Conservation (phyloP, 2,888 invertebrate genomes). For the Cetonia aurata region DNA sequence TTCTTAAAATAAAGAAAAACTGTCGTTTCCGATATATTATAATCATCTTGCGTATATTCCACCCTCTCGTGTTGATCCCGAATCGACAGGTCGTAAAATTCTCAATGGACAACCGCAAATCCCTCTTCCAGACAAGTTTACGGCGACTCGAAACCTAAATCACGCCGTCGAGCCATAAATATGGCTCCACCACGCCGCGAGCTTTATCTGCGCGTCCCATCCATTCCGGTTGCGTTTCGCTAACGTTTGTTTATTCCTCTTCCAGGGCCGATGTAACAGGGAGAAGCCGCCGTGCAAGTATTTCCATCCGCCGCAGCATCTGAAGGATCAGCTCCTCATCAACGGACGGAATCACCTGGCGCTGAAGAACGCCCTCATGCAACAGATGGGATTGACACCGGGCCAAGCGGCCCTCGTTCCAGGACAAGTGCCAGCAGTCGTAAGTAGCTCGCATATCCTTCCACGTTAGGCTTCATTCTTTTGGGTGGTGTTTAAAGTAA, state of each 20-base stretch:
- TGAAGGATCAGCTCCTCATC: conserved; percentile 99
- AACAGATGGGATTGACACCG: conserved; percentile 94
- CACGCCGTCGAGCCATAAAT: conserved; percentile 23
- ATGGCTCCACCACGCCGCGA: background rate
- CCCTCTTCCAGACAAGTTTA: conserved; percentile 9
- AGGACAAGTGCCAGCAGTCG: conserved; percentile 94
- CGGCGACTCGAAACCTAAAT: conserved; percentile 7
- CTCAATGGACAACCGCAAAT: background rate
- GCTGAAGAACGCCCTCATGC: conserved; percentile 97
- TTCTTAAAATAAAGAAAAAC: too few species aligned
- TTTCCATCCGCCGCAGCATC: conserved; percentile 99
- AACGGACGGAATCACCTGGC: conserved; percentile 99
- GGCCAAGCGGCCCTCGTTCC: conserved; percentile 90
- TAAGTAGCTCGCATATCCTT: conserved; percentile 71
- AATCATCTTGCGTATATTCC: background rate
- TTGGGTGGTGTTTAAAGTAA: conserved; percentile 31
- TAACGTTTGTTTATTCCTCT: conserved; percentile 54
- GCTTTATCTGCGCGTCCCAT: background rate
- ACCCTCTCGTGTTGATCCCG: too few species aligned
- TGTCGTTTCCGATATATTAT: too few species aligned
- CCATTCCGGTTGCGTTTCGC: background rate
- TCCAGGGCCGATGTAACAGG: conserved; percentile 99
- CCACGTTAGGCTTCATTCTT: conserved; percentile 29
- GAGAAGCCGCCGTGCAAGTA: conserved; percentile 99
- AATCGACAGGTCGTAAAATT: conserved; percentile 3